A percentile compares a stretch with the other conserved stretches of the same genome.
Conservation (phyloP, 2,797 vertebrate genomes). For the Melopsittacus undulatus region DNA sequence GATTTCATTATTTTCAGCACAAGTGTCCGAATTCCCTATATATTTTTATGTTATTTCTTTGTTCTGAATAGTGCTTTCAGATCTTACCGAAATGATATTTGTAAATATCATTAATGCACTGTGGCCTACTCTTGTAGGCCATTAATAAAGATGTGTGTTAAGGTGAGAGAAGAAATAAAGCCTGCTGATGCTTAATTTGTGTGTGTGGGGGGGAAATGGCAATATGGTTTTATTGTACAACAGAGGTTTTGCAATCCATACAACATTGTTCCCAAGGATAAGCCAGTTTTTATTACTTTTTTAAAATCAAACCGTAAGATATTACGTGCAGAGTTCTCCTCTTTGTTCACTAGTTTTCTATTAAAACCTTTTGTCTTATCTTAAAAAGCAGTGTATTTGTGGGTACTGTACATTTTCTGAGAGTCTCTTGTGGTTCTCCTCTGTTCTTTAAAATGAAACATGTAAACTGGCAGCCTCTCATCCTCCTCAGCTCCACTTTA, state of each 20-base stretch:
- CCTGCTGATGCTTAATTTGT: background rate
- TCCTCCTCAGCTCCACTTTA: background rate
- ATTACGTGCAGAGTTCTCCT: background rate
- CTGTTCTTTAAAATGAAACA: background rate
- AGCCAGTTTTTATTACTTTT: background rate
- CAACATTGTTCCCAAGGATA: background rate
- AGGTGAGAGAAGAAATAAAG: background rate
- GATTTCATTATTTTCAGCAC: background rate
- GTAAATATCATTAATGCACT: background rate
- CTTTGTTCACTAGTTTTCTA: background rate
- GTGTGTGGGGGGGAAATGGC: background rate
- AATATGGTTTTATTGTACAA: background rate
- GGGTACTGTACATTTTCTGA: background rate
- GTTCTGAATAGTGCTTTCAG: background rate
- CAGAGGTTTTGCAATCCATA: background rate
- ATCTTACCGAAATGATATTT: background rate
- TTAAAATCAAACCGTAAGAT: background rate
- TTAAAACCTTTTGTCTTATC: background rate
- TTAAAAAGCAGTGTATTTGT: background rate
- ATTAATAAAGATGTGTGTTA: background rate
- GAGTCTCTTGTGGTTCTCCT: background rate
- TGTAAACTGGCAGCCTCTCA: background rate
- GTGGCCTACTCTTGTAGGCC: background rate
- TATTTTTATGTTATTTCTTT: background rate
- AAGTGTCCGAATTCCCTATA: background rate